These are phyloP conservation scores for Channa argus DNA, from an alignment of 2,113 vertebrate genomes.

Conservation along the genomic window DNA sequence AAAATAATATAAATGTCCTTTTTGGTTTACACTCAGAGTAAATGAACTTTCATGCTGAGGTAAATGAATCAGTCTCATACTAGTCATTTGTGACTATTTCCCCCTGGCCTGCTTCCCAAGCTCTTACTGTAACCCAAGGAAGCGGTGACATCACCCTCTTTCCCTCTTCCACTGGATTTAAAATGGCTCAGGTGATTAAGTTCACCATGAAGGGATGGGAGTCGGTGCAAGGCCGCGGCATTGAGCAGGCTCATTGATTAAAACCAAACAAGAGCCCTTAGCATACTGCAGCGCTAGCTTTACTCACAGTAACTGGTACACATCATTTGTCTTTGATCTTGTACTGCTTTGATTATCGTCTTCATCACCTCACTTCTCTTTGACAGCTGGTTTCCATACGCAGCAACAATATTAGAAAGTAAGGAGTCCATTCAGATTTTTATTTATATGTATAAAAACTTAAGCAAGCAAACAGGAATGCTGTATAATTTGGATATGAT, in stretches of 20 bases:
- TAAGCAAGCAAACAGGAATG: no score
- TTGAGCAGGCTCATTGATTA: slow-evolving; percentile 78
- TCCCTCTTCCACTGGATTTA: slow-evolving; percentile 65
- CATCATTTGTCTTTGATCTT: slow-evolving; percentile 60
- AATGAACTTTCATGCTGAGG: slow-evolving; percentile 60
- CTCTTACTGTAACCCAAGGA: slow-evolving; percentile 76
- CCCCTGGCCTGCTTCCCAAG: slow-evolving; percentile 68
- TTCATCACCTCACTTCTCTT: slow-evolving; percentile 32
- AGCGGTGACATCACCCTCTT: slow-evolving; percentile 75
- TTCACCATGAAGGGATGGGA: slow-evolving; percentile 71
- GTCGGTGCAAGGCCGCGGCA: slow-evolving; percentile 69
- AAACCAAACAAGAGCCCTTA: slow-evolving; percentile 69
- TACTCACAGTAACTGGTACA: slow-evolving; percentile 45
- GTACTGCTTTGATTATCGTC: slow-evolving; percentile 58
- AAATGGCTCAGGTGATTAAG: slow-evolving; percentile 79
- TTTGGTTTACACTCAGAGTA: slow-evolving; percentile 66
- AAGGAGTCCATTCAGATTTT: not conserved
- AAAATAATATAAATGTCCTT: slow-evolving; percentile 58
- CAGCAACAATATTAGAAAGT: not conserved
- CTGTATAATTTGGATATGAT: no score
- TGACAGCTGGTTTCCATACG: slow-evolving; percentile 39
- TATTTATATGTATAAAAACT: no score
- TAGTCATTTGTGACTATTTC: slow-evolving; percentile 65
- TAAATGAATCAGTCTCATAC: slow-evolving; percentile 54
- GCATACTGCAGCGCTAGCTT: slow-evolving; percentile 31